Conservation (phyloP, 2,113 vertebrate genomes). For the Dasyornis broadbenti region DNA sequence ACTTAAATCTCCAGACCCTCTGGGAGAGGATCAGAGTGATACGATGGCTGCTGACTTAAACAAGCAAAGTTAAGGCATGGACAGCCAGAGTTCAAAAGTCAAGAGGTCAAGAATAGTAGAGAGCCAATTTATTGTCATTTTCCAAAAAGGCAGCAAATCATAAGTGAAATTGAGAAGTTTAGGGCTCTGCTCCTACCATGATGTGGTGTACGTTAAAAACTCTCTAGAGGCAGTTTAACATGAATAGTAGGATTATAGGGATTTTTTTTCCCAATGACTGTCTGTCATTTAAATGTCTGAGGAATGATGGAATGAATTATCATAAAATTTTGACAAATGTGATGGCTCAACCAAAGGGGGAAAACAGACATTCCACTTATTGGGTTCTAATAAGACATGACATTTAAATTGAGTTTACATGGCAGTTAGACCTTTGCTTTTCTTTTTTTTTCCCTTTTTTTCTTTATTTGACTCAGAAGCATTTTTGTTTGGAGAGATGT, state of each 20-base stretch:
- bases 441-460: background rate
- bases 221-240: constrained; percentile 86
- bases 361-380: constrained; percentile 78
- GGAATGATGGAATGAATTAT: constrained; percentile 91
- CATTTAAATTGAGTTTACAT: constrained; percentile 90
- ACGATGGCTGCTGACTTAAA: constrained; percentile 74
- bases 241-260: constrained; percentile 84
- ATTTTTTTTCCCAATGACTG: constrained; percentile 63
- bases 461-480: constrained; percentile 65
- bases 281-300: constrained; percentile 91
- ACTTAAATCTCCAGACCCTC: constrained; percentile 61
- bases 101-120: constrained; percentile 79
- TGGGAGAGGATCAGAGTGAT: constrained; percentile 68
- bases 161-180: constrained; percentile 79
- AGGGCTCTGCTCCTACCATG: constrained; percentile 70
- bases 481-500: constrained; percentile 35
- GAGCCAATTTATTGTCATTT: constrained; percentile 78
- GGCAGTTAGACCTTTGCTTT: constrained; percentile 79
- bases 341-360: constrained; percentile 76
- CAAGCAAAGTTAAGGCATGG: constrained; percentile 76
- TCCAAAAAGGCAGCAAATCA: constrained; percentile 68
- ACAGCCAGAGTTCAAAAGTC: constrained; percentile 82
- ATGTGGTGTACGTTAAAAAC: constrained; percentile 81
- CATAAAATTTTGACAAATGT: constrained; percentile 95
- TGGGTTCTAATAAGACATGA: constrained; percentile 86